These are phyloP conservation scores for Megathymus violae DNA, from an alignment of 1,140 invertebrate species.

Conservation along the genomic window DNA sequence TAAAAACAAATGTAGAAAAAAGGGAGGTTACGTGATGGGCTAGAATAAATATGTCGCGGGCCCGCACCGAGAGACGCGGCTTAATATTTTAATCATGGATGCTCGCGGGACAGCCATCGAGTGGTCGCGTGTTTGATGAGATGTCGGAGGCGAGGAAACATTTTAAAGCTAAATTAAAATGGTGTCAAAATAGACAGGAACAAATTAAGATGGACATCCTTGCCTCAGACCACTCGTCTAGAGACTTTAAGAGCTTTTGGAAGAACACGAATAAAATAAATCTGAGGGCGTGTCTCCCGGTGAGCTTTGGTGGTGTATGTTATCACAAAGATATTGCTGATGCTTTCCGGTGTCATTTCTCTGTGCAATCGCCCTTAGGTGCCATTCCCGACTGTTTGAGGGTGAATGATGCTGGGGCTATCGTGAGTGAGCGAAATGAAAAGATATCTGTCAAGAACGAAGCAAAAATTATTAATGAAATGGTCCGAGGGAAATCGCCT, in stretches of 20 bases:
- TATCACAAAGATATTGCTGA: conserved; percentile 29
- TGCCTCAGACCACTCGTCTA: conserved; percentile 11
- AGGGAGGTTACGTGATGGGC: conserved; percentile 12
- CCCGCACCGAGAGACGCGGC: conserved; percentile 14
- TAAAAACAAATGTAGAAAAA: conserved; percentile 5
- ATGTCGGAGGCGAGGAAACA: conserved; percentile 21
- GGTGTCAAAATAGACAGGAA: conserved; percentile 33
- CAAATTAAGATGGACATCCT: conserved; percentile 34
- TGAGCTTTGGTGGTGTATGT: conserved; percentile 18
- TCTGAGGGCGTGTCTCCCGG: conserved; percentile 19
- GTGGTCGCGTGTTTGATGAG: conserved; percentile 16
- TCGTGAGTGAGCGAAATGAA: too few relatives aligned
- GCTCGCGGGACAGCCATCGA: neutral
- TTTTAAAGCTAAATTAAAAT: conserved; percentile 32
- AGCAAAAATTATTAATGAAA: too few relatives aligned
- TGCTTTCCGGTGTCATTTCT: conserved; percentile 19
- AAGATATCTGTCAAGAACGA: too few relatives aligned
- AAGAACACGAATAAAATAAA: conserved; percentile 33
- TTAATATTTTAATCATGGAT: conserved; percentile 21
- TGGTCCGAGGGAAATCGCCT: conserved; percentile 29
- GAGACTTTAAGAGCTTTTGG: conserved; percentile 36
- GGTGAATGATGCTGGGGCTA: neutral
- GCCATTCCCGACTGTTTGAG: too few relatives aligned
- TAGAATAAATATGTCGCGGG: conserved; percentile 21
- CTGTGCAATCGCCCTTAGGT: neutral